Evolutionary conservation across 2,113 vertebrate species (phyloP).

Genomic region (Neofelis nebulosa): DNA sequence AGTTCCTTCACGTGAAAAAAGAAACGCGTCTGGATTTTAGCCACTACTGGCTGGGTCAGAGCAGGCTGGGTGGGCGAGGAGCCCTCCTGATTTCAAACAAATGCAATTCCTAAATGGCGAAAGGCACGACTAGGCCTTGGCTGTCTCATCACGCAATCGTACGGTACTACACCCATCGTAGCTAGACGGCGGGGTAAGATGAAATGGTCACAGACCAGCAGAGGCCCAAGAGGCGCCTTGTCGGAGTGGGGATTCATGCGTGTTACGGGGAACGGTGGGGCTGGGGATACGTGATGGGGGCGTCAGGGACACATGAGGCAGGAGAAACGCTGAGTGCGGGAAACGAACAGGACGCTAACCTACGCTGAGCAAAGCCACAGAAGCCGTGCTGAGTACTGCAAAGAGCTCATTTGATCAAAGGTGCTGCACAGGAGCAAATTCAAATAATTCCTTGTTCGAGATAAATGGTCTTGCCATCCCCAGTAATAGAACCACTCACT

Average conservation of each 20-base stretch:
- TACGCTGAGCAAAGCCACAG: accelerated
- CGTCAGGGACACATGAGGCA: not conserved
- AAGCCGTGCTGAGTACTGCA: accelerated
- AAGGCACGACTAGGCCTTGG: not conserved
- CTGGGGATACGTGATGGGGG: not conserved
- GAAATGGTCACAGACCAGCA: not conserved
- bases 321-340: not conserved
- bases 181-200: not conserved
- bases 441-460: not conserved
- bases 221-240: no score
- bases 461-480: not conserved
- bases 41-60: not conserved
- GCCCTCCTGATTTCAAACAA: not conserved
- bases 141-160: not conserved
- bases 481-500: not conserved
- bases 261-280: not conserved
- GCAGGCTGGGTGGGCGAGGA: not conserved
- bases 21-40: no score
- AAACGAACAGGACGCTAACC: not conserved
- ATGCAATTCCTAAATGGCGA: not conserved
- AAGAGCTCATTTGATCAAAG: not conserved
- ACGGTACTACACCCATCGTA: accelerated
- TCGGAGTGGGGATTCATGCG: not conserved
- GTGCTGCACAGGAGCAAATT: not conserved
- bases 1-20: not conserved